Base-by-base conservation (phyloP, 2,797 vertebrate species). In the Acanthis flammea region DNA sequence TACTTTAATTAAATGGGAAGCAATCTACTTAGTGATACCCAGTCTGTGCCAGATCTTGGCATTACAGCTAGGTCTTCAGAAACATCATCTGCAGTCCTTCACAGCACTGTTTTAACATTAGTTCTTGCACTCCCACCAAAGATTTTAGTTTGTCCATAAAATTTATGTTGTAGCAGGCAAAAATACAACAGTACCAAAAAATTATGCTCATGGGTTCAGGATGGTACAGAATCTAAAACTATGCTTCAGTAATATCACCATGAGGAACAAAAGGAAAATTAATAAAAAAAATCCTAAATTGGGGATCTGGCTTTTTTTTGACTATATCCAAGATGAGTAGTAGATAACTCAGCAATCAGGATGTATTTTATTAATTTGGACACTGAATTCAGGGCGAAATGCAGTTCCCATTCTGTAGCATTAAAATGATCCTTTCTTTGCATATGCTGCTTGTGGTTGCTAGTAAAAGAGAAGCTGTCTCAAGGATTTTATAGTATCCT, bases 341-440 rank as follows among this genome's bases (percentile, higher is more conserved):
- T 15, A 77, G 54, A 42, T 86, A 91, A 33, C 18, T 71, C 19
- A 65, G 23, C 25, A 28, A 65, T 65, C 39, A 41, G 42, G 41
- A 35, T 71, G 18, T 61, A n/a, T 91, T 80, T 55, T 63, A 71
- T 71, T 53, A n/a, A 9, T 80, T 91, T 86, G 78, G 37, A 22
- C 23, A 10, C 28, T 47, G 4, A 41, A 11, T 85, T 78, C 47
- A 58, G 14, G 72, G 42, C 25, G 12, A 62, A 85, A 67, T 58
- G 37, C 6, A 15, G 13, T 54, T 91, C 12, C 19, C 10, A 5
- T 74, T 75, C 39, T 41, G 9, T 48, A 79, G 53, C 54, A 55
- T 63, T 72, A 83, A 88, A 80, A 65, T 30, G 30, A 80, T 74
- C 44, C 14, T 83, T 94, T 80, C 14, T 80, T 94, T 80, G 33